Base-by-base conservation (phyloP, 2,113 vertebrate species). In the Accipiter virgatus region DNA sequence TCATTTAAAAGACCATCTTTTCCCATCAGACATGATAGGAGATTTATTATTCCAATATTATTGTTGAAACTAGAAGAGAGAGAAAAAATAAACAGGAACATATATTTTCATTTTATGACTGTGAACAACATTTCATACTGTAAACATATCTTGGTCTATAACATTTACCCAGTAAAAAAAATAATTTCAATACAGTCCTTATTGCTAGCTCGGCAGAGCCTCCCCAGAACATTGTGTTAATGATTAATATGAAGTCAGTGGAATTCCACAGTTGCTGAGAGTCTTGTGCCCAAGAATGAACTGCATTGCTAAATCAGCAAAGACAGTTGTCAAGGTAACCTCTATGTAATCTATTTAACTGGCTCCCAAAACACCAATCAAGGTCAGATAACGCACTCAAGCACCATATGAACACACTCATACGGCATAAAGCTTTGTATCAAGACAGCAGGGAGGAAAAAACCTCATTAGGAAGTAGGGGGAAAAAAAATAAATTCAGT, bases 241-340 rank as follows among this genome's bases (percentile, higher is more conserved):
- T 99, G 98, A 99, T 99, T 99, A 98, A 99, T 98, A 97, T 96
- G 89, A 98, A 99, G 98, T 98, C 98, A 90, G 98, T 98, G 98
- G 98, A 99, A 98, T 98, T 97, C 97, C 98, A 98, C 98, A 98
- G 98, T 98, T 98, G 98, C 98, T 84, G 97, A 98, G 98, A 98
- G 97, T 98, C 97, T 98, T 97, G 96, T 98, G 98, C 98, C 98
- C 98, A 98, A 98, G 98, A 98, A 99, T 98, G 98, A 98, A 98
- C 98, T 95, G 97, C 98, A 98, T 98, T 99, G 98, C 98, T 99
- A 99, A 99, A 99, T 99, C 98, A 98, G 98, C 98, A 98, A 98
- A 98, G 98, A 99, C 98, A 99, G 99, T 99, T 99, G 98, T 99
- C 99, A 99, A 99, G 99, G 99, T 99, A 99, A 99, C 99, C 98